Evolutionary conservation across 2,888 invertebrate genomes (phyloP).

Genomic region (Callimorpha dominula): DNA sequence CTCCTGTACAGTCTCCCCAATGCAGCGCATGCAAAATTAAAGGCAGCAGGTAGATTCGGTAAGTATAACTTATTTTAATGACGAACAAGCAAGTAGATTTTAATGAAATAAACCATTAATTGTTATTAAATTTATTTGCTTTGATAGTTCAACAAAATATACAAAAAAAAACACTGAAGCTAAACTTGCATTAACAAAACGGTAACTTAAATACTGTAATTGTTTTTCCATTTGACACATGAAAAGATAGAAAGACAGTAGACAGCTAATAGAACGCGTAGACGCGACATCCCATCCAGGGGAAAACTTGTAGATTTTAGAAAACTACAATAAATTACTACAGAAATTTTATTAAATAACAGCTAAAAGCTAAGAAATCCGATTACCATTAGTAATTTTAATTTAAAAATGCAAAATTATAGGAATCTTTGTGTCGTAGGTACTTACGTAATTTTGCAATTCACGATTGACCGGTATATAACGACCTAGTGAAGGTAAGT

Average conservation of each 20-base stretch:
- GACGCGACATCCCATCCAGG: neutral
- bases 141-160: constrained; percentile 1
- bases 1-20: neutral
- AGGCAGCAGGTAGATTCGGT: neutral
- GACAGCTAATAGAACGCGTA: neutral
- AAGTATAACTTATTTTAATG: neutral
- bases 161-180: neutral
- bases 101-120: neutral
- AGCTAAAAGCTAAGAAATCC: constrained; percentile 22
- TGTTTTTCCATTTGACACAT: neutral
- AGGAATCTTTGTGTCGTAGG: neutral
- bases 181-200: constrained; percentile 1
- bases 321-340: constrained; percentile 58
- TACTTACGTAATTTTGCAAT: neutral
- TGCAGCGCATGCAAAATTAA: neutral
- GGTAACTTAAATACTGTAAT: constrained; percentile 1
- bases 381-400: neutral
- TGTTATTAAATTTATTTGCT: neutral
- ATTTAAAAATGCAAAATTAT: constrained; percentile 6
- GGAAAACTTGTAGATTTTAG: neutral
- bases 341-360: constrained; percentile 17
- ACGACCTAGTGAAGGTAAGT: neutral
- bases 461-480: neutral
- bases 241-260: neutral
- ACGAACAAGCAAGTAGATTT: neutral